Conservation (phyloP, 2,797 vertebrate species). For the Nyctibius grandis region DNA sequence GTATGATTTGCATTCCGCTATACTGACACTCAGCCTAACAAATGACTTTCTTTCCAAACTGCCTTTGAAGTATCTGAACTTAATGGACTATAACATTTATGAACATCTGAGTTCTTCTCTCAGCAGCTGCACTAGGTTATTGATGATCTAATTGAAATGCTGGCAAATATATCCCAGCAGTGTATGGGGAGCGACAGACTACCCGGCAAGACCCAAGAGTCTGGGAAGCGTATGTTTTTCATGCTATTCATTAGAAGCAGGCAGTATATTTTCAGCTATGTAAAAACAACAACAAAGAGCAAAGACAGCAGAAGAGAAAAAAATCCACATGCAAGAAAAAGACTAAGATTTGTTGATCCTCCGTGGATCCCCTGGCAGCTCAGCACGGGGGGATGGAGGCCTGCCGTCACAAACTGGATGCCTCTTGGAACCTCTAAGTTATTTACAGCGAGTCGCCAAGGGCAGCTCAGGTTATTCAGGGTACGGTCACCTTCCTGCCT, state of each 20-base stretch:
- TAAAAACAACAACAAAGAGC: constrained; percentile 34
- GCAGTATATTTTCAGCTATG: constrained; percentile 11
- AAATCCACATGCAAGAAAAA: background rate
- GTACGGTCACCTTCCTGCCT: background rate
- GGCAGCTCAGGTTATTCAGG: background rate
- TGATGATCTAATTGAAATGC: constrained; percentile 92
- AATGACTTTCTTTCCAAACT: constrained; percentile 72
- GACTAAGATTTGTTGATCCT: background rate
- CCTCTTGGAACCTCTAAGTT: background rate
- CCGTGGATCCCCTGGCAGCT: background rate
- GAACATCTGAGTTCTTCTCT: constrained; percentile 83
- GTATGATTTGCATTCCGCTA: constrained; percentile 50
- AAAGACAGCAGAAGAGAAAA: background rate
- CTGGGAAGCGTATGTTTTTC: constrained; percentile 35
- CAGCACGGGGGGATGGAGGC: background rate
- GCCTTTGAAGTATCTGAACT: constrained; percentile 73
- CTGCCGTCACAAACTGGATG: background rate
- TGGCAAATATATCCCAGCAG: constrained; percentile 79
- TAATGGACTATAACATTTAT: constrained; percentile 79
- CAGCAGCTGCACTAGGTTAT: constrained; percentile 90
- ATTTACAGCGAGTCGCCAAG: background rate
- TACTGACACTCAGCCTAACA: constrained; percentile 63
- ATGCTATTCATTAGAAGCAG: constrained; percentile 40
- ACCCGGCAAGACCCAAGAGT: constrained; percentile 45
- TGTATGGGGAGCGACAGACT: constrained; percentile 69